Base-by-base conservation (phyloP, 2,113 vertebrate genomes). In the Mormyrus iriodes region DNA sequence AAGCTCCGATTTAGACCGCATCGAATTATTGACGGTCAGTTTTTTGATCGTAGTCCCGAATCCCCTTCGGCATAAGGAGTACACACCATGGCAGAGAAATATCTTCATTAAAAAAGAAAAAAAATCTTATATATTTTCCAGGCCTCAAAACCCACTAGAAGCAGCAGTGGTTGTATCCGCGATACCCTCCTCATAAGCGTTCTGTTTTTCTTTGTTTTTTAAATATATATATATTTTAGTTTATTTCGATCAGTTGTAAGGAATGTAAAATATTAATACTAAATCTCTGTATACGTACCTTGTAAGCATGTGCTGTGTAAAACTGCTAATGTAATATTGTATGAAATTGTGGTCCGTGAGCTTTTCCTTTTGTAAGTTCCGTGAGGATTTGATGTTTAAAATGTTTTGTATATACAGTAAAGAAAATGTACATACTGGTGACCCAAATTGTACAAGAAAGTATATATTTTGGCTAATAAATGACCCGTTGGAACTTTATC, bases 391-490 rank as follows among this genome's bases (percentile, higher is more conserved):
- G 96, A 95, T 93, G 95, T 96, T 96, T 93, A 84, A 94, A 83
- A 93, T 95, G 95, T 96, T 98, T 97, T 98, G 97, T 99, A 98
- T 97, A 99, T 99, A 98, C 95, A 93, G 97, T 96, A 96, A 97
- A 96, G 95, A 96, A 98, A 97, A 96, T 99, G 98, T 99, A 99
- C 96, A 99, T 99, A 99, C 90, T 96, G 98, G 98, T 98, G 98
- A 99, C 97, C 97, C 97, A 97, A 98, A 99, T 98, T 99, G 98
- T 99, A 99, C 98, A 97, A 99, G 97, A 99, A 99, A 99, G 96
- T 98, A 97, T 99, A 97, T 99, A 99, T 99, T 99, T 99, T 99
- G 98, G 97, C 98, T 99, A 99, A 99, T 99, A 99, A 99, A 99
- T 97, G 97, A 99, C 97, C 96, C 97, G 96, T 97, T 98, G 97